Evolutionary conservation across 2,797 vertebrate genomes (phyloP).

Genomic region (Mormyrops boulengeri): DNA sequence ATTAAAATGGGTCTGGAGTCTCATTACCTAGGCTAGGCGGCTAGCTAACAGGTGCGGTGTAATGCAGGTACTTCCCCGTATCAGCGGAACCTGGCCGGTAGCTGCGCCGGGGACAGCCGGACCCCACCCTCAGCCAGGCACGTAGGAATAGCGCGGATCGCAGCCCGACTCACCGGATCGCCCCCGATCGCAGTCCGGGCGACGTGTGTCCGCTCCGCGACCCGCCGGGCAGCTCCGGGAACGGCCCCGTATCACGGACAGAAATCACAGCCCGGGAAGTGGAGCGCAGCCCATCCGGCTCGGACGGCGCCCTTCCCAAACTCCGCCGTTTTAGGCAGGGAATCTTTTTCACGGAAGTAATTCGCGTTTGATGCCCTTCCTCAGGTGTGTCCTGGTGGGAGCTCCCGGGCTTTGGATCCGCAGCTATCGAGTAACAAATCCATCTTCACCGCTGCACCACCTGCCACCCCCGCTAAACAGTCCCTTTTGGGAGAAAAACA

Average conservation of each 20-base stretch:
- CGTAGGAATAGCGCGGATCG: neutral
- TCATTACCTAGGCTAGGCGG: neutral
- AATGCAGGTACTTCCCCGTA: neutral
- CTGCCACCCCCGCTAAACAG: neutral
- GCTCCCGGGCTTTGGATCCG: neutral
- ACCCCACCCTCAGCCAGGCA: neutral
- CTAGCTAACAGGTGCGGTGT: neutral
- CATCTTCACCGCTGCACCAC: neutral
- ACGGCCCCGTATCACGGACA: neutral
- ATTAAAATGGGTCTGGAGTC: neutral
- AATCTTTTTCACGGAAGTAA: neutral
- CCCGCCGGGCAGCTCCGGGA: neutral
- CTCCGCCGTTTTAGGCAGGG: neutral
- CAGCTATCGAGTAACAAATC: neutral
- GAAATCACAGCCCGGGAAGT: neutral
- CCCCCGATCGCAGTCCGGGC: neutral
- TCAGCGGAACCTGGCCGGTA: neutral
- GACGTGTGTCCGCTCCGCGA: neutral
- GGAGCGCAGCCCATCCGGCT: neutral
- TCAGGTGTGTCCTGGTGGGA: neutral
- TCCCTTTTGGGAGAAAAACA: neutral
- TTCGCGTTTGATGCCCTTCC: neutral
- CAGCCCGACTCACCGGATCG: neutral
- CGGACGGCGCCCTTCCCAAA: neutral
- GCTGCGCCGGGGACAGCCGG: neutral